Evolutionary conservation across 2,797 vertebrate species (phyloP), one percentile per base, ranked within the genome.

Genomic region (Pampus argenteus): DNA sequence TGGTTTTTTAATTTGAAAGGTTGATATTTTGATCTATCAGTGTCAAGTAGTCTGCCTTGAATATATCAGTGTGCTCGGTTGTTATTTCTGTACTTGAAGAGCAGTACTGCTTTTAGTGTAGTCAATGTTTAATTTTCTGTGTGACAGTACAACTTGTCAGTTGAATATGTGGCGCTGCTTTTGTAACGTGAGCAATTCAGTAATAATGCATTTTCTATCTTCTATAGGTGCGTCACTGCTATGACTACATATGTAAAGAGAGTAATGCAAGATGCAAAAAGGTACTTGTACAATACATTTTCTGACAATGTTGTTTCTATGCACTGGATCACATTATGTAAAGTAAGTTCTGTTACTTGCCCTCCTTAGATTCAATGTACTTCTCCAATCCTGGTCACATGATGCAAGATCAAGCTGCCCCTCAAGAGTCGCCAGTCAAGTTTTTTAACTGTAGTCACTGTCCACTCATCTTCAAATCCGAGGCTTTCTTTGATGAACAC

Each of bases 401-500:
- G 91, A 95, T 90, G 75, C 92, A 91, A 74, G 83, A 84, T 79
- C 91, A 94, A 67, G 86, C 93, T 63, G 79, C 87, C 73, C 66
- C 86, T 76, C 89, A 92, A 84, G 94, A 90, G 71, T 85, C 94
- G 64, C 78, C 79, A 45, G 90, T 63, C 77, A 94, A 94, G 86
- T 93, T 94, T 90, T 95, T 95, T 72, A 92, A 94, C 51, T 97
- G 96, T 88, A 94, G 92, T 66, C 95, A 94, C 74, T 98, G 97
- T 83, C 87, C 94, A 29, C 94, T 95, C 74, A 92, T 94, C 88
- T 96, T 97, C 91, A 92, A 95, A 86, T 96, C 96, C 17, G 96
- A 95, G 93, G 93, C 94, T 52, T 96, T 94, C 76, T 95, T 98
- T 64, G 94, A 94, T 62, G 95, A 97, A 67, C 97, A 98, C 76